A percentile compares a stretch with the other conserved stretches of the same genome.
Evolutionary conservation across 2,888 invertebrate species (phyloP).

Genomic region (Oligia strigilis): DNA sequence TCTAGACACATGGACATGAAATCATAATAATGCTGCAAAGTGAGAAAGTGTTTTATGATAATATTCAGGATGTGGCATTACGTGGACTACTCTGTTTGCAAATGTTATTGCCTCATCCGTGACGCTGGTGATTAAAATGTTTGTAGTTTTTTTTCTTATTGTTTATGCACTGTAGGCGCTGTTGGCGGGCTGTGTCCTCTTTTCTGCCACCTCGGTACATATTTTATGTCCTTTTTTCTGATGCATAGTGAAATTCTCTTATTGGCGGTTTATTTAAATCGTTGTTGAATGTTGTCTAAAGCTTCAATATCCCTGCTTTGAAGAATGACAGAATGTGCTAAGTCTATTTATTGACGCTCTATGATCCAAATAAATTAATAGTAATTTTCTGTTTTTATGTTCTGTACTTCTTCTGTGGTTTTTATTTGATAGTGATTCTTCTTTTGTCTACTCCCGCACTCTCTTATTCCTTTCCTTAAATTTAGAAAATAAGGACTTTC

Average conservation of each 20-base stretch:
- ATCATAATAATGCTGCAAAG: constrained; percentile 17
- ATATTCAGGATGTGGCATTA: constrained; percentile 54
- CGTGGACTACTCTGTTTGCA: constrained; percentile 35
- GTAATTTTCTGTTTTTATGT: neutral
- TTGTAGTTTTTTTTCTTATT: neutral
- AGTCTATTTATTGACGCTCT: neutral
- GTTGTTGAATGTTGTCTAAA: neutral
- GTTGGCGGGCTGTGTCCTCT: neutral
- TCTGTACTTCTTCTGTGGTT: neutral
- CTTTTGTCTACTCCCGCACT: neutral
- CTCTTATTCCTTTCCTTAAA: neutral
- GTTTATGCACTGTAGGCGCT: neutral
- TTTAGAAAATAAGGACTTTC: neutral
- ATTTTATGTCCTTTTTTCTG: neutral
- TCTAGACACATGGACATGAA: constrained; percentile 1
- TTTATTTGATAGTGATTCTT: neutral
- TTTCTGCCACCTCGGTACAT: neutral
- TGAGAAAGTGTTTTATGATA: constrained; percentile 49
- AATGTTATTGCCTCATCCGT: constrained; percentile 26
- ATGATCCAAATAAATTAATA: neutral
- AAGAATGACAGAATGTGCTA: neutral
- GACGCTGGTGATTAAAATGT: neutral
- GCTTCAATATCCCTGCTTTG: neutral
- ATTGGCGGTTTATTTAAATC: neutral
- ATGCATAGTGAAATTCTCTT: neutral